These are phyloP conservation scores for Chironomus riparius DNA, from an alignment of 2,888 invertebrate species.

Conservation along the genomic window DNA sequence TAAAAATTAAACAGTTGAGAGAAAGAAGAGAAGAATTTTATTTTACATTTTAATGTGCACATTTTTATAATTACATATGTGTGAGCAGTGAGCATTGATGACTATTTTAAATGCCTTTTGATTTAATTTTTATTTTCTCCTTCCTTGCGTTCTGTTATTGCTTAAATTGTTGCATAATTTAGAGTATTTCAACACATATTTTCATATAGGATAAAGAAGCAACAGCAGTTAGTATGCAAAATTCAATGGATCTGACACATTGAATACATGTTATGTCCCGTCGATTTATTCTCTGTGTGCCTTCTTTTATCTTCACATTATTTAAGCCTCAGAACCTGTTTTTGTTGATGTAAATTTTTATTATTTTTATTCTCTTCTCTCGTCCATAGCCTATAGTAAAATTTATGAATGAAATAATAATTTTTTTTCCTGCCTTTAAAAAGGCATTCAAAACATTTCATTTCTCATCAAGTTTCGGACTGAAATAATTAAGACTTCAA, in stretches of 20 bases:
- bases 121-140: background rate
- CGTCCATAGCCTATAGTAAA: background rate
- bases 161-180: conserved; percentile 12
- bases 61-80: background rate
- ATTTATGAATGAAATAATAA: conserved; percentile 3
- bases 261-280: conserved; percentile 13
- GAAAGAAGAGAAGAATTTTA: background rate
- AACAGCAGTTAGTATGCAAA: conserved; percentile 9
- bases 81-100: background rate
- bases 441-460: background rate
- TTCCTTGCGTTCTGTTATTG: background rate
- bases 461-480: background rate
- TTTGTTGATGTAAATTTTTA: background rate
- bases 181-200: background rate
- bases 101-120: background rate
- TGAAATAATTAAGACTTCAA: conserved; percentile 1
- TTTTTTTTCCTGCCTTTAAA: background rate
- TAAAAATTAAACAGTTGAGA: background rate
- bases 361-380: background rate
- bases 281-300: background rate
- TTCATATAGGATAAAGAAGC: background rate
- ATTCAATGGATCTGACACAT: conserved; percentile 15
- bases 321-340: background rate
- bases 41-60: background rate
- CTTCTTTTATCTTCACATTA: background rate